Percentiles rank a stretch among this genome's conserved stretches.
Conservation (phyloP, 2,888 invertebrate species). For the Coleophora deauratella region DNA sequence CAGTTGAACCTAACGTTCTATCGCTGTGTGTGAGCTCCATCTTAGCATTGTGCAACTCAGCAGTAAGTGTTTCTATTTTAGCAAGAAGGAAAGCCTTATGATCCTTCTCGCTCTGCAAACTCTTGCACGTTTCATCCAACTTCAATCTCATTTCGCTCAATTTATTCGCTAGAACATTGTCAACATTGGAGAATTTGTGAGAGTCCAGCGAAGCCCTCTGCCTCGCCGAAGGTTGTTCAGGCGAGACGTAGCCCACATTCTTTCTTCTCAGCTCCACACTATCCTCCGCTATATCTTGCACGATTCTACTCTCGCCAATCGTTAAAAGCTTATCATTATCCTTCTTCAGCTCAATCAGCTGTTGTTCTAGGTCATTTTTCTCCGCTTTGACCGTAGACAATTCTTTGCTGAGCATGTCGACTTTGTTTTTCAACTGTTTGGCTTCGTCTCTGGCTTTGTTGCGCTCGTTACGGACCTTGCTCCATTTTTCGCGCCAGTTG, state of each 20-base stretch:
- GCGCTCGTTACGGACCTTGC: slow-evolving; percentile 91
- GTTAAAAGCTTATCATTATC: slow-evolving; percentile 86
- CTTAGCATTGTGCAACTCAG: slow-evolving; percentile 55
- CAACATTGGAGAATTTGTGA: slow-evolving; percentile 61
- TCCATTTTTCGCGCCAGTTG: slow-evolving; percentile 98
- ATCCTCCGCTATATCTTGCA: slow-evolving; percentile 44
- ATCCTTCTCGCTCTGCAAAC: slow-evolving; percentile 56
- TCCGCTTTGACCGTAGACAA: slow-evolving; percentile 82
- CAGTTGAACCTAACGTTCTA: slow-evolving; percentile 58
- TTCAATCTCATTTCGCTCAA: slow-evolving; percentile 49
- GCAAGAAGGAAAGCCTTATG: slow-evolving; percentile 54
- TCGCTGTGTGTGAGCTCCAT: slow-evolving; percentile 53
- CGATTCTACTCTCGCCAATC: slow-evolving; percentile 59
- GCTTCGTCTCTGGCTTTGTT: slow-evolving; percentile 95
- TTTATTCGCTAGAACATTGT: slow-evolving; percentile 57
- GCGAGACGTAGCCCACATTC: slow-evolving; percentile 42
- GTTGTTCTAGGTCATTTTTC: slow-evolving; percentile 83
- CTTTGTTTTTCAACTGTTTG: slow-evolving; percentile 84
- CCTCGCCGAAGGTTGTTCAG: slow-evolving; percentile 42
- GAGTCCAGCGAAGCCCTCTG: slow-evolving; percentile 63
- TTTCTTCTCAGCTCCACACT: slow-evolving; percentile 58
- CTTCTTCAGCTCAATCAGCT: slow-evolving; percentile 83
- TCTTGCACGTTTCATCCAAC: slow-evolving; percentile 55
- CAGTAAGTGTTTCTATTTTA: slow-evolving; percentile 53
- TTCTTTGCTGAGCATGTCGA: slow-evolving; percentile 86